Conservation (phyloP, 2,888 invertebrate genomes). For the Halocaridina rubra region DNA sequence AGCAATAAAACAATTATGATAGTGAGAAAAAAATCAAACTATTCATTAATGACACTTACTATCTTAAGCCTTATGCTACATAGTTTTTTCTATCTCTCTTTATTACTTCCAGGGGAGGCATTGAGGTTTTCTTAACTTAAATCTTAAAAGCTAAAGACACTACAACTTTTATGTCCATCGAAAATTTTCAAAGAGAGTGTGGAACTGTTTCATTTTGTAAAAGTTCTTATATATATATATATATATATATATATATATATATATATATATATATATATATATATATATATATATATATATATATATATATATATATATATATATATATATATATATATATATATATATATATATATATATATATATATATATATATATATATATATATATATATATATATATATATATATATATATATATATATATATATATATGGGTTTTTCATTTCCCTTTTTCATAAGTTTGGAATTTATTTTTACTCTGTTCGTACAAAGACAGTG, state of each 20-base stretch:
- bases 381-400: conserved; percentile 42
- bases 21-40: too few relatives aligned
- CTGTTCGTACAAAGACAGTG: too few relatives aligned
- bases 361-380: conserved; percentile 20
- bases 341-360: conserved; percentile 28
- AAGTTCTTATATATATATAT: not conserved
- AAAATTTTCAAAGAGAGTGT: too few relatives aligned
- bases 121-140: too few relatives aligned
- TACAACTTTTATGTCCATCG: too few relatives aligned
- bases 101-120: too few relatives aligned
- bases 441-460: not conserved
- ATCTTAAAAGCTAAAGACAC: too few relatives aligned
- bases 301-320: conserved; percentile 20
- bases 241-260: conserved; percentile 25
- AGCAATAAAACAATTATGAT: too few relatives aligned
- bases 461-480: too few relatives aligned
- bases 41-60: too few relatives aligned
- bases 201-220: not conserved
- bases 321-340: conserved; percentile 30
- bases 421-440: conserved; percentile 17
- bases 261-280: conserved; percentile 13
- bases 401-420: conserved; percentile 44
- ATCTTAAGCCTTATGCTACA: too few relatives aligned
- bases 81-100: too few relatives aligned
- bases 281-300: conserved; percentile 27